phyloP scores from a whole-genome alignment of 2,797 vertebrate species.

The Rallus crepitans region DNA sequence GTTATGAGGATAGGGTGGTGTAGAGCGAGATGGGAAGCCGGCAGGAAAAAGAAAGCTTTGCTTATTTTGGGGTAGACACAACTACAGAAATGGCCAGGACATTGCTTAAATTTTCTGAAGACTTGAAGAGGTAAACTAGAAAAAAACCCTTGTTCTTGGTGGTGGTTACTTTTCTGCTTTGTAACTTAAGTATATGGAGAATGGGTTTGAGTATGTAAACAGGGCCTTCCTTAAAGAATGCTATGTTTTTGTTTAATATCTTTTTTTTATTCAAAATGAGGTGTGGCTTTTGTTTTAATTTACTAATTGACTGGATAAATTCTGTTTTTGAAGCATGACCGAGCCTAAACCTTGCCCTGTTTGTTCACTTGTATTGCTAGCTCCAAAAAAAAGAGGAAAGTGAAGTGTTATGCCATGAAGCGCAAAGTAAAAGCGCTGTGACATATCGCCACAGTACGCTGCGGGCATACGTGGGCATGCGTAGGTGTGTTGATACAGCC shows the following conservation, averaged over 20 bases:
- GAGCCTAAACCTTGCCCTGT: background rate
- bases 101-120: slow-evolving; percentile 53
- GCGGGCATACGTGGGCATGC: background rate
- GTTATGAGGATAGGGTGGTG: slow-evolving; percentile 92
- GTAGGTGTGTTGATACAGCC: background rate
- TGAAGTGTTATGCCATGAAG: background rate
- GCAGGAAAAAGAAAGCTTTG: slow-evolving; percentile 82
- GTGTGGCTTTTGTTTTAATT: background rate
- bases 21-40: slow-evolving; percentile 82
- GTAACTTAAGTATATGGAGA: background rate
- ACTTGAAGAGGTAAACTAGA: slow-evolving; percentile 63
- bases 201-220: background rate
- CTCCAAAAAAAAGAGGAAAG: background rate
- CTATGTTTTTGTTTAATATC: background rate
- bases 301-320: background rate
- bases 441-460: background rate
- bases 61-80: slow-evolving; percentile 74
- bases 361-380: background rate
- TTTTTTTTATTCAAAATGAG: background rate
- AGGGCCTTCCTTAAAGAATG: background rate
- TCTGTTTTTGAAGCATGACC: background rate
- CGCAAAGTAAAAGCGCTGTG: background rate
- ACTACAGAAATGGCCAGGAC: slow-evolving; percentile 62
- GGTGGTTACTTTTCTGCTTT: background rate
- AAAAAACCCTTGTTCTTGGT: background rate